phyloP scores from a whole-genome alignment of 2,888 invertebrate species.

The Cephus runcator region DNA sequence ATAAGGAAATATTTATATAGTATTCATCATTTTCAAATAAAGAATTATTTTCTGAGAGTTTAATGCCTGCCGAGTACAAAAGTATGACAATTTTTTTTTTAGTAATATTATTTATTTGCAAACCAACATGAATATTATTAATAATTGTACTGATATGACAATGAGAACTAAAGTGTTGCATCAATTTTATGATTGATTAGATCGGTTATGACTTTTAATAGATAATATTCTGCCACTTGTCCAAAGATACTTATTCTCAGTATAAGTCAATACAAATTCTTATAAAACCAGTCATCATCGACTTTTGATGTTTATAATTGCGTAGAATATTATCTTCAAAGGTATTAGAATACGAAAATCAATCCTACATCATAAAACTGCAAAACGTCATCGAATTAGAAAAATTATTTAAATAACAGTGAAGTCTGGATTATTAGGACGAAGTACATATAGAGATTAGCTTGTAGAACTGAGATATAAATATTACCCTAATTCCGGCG shows the following conservation, averaged over 20 bases:
- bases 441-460: background rate
- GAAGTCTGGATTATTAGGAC: background rate
- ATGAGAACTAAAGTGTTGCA: background rate
- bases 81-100: background rate
- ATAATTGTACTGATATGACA: background rate
- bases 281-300: background rate
- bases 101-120: background rate
- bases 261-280: background rate
- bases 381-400: background rate
- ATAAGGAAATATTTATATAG: slow-evolving; percentile 16
- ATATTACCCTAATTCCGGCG: slow-evolving; percentile 39
- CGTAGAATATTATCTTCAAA: background rate
- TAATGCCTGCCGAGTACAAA: background rate
- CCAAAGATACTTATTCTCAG: background rate
- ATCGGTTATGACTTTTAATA: background rate
- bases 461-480: slow-evolving; percentile 11
- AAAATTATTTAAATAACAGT: slow-evolving; percentile 1
- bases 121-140: background rate
- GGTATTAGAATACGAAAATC: background rate
- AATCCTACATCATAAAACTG: background rate
- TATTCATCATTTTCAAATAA: background rate
- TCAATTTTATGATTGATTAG: background rate
- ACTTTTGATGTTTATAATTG: background rate
- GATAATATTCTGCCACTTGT: background rate
- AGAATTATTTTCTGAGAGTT: background rate